phyloP scores from a whole-genome alignment of 2,888 invertebrate species.

The Zelleria hepariella region DNA sequence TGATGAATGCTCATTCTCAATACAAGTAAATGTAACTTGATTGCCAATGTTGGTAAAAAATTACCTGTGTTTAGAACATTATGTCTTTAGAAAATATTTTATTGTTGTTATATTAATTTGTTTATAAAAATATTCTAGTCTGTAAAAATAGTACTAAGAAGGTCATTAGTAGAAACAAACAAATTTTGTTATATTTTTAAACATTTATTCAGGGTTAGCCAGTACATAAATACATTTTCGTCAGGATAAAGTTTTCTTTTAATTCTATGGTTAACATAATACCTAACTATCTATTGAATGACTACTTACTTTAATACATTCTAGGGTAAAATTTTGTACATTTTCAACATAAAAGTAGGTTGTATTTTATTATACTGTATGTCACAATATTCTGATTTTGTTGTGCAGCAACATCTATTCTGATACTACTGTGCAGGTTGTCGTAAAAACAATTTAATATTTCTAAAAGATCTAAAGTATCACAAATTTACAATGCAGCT shows the following conservation, averaged over 20 bases:
- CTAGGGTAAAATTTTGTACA: conserved; percentile 62
- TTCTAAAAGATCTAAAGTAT: conserved; percentile 63
- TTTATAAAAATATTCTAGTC: neutral
- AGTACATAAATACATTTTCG: conserved; percentile 57
- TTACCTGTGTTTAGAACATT: neutral
- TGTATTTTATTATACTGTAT: conserved; percentile 29
- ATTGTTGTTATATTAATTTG: neutral
- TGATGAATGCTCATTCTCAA: conserved; percentile 81
- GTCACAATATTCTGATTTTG: conserved; percentile 19
- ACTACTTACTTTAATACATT: conserved; percentile 31
- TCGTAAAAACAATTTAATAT: conserved; percentile 32
- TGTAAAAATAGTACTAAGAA: too few relatives aligned
- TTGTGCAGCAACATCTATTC: conserved; percentile 18
- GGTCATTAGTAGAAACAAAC: neutral
- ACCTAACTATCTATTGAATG: conserved; percentile 29
- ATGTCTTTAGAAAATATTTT: neutral
- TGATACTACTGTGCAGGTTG: conserved; percentile 22
- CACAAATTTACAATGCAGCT: conserved; percentile 43
- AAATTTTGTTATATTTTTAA: conserved; percentile 5
- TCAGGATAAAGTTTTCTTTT: conserved; percentile 42
- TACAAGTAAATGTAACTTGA: conserved; percentile 56
- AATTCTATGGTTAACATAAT: conserved; percentile 54
- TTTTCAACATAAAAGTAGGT: conserved; percentile 27
- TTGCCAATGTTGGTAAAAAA: neutral
- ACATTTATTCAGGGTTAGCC: conserved; percentile 48